A percentile compares a stretch with the other conserved stretches of the same genome.
phyloP scores from a whole-genome alignment of 1,140 invertebrate species.

The Drosophila kohkoa region DNA sequence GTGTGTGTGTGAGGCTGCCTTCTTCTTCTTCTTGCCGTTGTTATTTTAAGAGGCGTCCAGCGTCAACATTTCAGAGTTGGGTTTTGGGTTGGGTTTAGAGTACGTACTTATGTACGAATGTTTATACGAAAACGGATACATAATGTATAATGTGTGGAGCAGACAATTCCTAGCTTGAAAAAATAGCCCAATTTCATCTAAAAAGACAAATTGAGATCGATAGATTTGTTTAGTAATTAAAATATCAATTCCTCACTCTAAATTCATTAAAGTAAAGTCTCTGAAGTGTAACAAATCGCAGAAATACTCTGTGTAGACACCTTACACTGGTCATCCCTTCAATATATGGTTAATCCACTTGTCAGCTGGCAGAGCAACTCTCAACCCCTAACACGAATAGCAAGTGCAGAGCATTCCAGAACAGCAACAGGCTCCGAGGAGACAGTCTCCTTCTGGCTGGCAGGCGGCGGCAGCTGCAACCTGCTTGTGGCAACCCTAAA shows the following conservation, averaged over 20 bases:
- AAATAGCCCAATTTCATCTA: too few relatives aligned
- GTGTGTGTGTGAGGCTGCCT: conserved; percentile 52
- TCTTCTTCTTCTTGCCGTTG: conserved; percentile 37
- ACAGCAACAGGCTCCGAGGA: conserved; percentile 9
- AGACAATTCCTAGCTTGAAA: too few relatives aligned
- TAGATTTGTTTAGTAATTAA: not conserved
- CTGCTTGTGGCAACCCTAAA: conserved; percentile 66
- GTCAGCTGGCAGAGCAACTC: conserved; percentile 36
- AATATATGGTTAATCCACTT: conserved; percentile 39
- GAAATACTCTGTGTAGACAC: conserved; percentile 6
- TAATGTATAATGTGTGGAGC: not conserved
- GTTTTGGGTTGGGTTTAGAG: conserved; percentile 73
- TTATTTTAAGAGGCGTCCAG: conserved; percentile 80
- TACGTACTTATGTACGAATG: conserved; percentile 33
- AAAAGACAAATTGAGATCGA: not conserved
- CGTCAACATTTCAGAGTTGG: conserved; percentile 71
- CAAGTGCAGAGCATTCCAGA: conserved; percentile 44
- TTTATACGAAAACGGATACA: conserved; percentile 22
- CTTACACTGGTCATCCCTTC: conserved; percentile 34
- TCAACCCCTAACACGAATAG: conserved; percentile 37
- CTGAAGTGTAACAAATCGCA: conserved; percentile 37
- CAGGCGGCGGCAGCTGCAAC: conserved; percentile 69
- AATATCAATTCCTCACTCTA: not conserved
- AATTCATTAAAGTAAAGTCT: not conserved
- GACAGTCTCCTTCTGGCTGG: conserved; percentile 14